Conservation (phyloP, 2,797 vertebrate species). For the Serranus cabrilla region DNA sequence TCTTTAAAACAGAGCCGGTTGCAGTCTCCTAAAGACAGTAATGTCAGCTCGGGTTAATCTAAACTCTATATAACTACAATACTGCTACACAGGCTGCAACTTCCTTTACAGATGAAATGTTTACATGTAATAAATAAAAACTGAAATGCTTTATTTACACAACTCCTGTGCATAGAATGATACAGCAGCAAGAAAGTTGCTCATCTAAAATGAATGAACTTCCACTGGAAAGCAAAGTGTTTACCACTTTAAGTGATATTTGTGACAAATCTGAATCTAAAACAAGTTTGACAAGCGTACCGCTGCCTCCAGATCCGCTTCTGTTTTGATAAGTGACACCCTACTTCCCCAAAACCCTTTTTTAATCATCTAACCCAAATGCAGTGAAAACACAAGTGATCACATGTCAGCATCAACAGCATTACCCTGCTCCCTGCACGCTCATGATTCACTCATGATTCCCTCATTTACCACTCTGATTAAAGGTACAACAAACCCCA, state of each 20-base stretch:
- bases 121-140: not conserved
- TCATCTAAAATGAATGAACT: slow-evolving; percentile 4
- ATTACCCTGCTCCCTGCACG: slow-evolving; percentile 21
- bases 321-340: slow-evolving; percentile 15
- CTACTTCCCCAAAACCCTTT: not conserved
- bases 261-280: slow-evolving; percentile 12
- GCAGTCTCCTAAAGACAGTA: not conserved
- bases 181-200: not conserved
- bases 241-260: slow-evolving; percentile 1
- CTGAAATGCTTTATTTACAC: not conserved
- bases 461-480: slow-evolving; percentile 55
- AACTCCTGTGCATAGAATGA: not conserved
- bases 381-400: slow-evolving; percentile 18
- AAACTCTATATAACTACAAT: slow-evolving; percentile 1
- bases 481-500: slow-evolving; percentile 53
- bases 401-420: slow-evolving; percentile 27
- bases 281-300: not conserved
- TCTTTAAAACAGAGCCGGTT: too few species aligned
- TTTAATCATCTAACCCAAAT: slow-evolving; percentile 43
- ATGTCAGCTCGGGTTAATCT: too few species aligned
- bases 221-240: slow-evolving; percentile 12
- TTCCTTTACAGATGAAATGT: not conserved
- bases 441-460: slow-evolving; percentile 29
- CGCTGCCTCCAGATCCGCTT: not conserved
- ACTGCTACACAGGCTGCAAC: not conserved